Percentiles rank a stretch among this genome's conserved stretches.
Evolutionary conservation across 37 sponge, comb jelly and placozoan genomes (phyloP).

Genomic region (Mnemiopsis leidyi): DNA sequence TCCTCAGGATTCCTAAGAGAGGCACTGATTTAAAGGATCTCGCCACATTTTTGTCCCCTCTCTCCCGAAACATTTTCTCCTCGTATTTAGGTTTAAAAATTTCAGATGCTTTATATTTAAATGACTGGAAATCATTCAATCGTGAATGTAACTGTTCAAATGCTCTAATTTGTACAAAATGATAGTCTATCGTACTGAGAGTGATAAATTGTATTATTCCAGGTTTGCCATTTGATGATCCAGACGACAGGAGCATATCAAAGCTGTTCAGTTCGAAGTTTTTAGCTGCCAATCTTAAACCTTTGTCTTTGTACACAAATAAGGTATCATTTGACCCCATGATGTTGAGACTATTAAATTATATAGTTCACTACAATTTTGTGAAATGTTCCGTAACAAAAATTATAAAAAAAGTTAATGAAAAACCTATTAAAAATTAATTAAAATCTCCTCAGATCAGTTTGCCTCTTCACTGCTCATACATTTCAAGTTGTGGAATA

Average conservation of each 20-base stretch:
- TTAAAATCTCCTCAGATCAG: no score
- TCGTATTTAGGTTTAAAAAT: conserved; percentile 20
- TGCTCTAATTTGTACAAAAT: neutral
- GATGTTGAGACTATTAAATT: no score
- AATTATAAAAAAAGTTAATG: no score
- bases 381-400: no score
- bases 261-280: neutral
- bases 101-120: no score
- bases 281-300: neutral
- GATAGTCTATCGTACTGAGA: neutral
- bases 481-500: neutral
- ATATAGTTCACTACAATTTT: no score
- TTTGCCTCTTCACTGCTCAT: neutral
- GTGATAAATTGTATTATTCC: neutral
- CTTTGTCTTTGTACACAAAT: neutral
- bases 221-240: conserved; percentile 28
- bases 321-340: no score
- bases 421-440: no score
- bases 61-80: neutral
- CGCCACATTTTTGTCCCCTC: neutral
- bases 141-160: neutral
- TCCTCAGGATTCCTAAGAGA: neutral
- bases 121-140: no score
- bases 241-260: neutral
- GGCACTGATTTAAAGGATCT: neutral